Base-by-base conservation (phyloP, 2,888 invertebrate species). In the Xestobium rufovillosum region DNA sequence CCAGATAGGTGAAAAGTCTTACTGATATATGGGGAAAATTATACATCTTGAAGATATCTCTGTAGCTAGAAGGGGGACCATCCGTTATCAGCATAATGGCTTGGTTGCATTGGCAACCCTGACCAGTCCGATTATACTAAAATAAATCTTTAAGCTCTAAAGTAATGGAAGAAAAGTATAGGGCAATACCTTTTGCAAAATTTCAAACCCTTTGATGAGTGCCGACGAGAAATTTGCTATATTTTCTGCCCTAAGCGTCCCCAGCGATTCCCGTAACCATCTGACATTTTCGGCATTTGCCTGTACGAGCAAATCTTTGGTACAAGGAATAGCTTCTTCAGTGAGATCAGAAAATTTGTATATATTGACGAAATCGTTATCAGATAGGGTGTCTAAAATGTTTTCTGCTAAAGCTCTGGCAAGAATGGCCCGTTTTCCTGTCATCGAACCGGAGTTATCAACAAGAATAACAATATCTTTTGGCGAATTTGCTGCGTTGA, bases 1-100 rank as follows among this genome's bases (percentile, higher is more conserved):
- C 84, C 14, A 97, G 71, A 66, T 94, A 98, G 0, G 96, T 92
- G 64, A 99, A 98, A 42, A 99, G 83, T 47, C 98, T 77, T 17
- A 96, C 91, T 42, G 94, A 84, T 78, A 86, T 83, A 53, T 94
- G 88, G 0, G 90, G 90, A 79, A 83, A 87, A 68, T 96, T 98
- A 71, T 90, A 91, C 34, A 75, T 71, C 48, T 75, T 70, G 57
- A 77, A 76, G 43, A 82, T 69, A 41, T 78, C 74, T 50, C 73
- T 69, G 57, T 73, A 80, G 48, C 68, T 74, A 38, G 76, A 72
- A 9, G 91, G 83, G 8, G 92, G 88, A 13, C 94, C 95, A 49
- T 94, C 90, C 0, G 96, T 95, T 42, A 99, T 84, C 36, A 99
- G 69, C 83, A 98, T 94, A 36, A 98, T 95, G 2, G 95, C 96